Percentiles rank a stretch among this genome's conserved stretches.
These are phyloP conservation scores for Myrmecobius fasciatus DNA, from an alignment of 2,113 vertebrate species.

Conservation along the genomic window DNA sequence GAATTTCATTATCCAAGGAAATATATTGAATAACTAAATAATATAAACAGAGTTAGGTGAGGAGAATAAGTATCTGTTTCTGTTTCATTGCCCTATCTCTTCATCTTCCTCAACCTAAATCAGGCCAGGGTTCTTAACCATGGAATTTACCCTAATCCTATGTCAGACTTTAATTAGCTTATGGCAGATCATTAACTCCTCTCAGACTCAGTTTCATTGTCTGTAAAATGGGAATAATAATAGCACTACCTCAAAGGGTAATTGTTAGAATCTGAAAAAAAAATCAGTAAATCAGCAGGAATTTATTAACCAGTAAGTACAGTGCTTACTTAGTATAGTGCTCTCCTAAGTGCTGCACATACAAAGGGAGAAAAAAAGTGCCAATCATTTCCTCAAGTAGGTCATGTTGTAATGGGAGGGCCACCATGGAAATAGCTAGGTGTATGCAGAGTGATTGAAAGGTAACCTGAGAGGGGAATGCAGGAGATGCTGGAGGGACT, in stretches of 20 bases:
- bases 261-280: not conserved
- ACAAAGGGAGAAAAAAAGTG: not conserved
- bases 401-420: not conserved
- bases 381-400: not conserved
- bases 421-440: not conserved
- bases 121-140: not conserved
- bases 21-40: not conserved
- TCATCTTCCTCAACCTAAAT: not conserved
- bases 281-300: not conserved
- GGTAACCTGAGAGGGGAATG: not conserved
- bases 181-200: not conserved
- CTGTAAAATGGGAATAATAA: not conserved
- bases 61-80: not conserved
- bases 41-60: not conserved
- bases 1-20: not conserved
- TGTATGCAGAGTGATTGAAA: not conserved
- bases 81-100: not conserved
- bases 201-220: not conserved
- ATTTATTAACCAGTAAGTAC: not conserved
- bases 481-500: not conserved
- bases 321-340: not conserved
- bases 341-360: not conserved
- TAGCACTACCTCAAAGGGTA: not conserved
- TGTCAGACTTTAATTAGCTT: not conserved
- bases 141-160: not conserved